Evolutionary conservation across 1,140 invertebrate species (phyloP).

Genomic region (Dinoponera quadriceps): DNA sequence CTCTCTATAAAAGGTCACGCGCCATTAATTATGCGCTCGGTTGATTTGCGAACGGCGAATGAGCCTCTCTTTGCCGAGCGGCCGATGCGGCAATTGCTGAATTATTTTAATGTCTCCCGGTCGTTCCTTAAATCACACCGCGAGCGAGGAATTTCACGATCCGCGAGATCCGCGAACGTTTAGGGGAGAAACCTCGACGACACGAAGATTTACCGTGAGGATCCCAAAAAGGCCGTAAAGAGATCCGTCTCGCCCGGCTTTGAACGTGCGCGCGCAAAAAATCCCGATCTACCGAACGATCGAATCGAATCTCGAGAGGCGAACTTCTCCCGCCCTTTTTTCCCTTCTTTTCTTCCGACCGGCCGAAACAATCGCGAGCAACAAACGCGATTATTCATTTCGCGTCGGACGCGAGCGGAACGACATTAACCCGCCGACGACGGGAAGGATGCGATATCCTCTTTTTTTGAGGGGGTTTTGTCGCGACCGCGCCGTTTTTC

Average conservation of each 20-base stretch:
- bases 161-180: not conserved
- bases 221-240: not conserved
- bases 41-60: conserved; percentile 38
- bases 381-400: conserved; percentile 11
- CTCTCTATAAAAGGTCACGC: conserved; percentile 33
- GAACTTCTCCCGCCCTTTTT: too few relatives aligned
- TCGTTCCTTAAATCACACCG: conserved; percentile 33
- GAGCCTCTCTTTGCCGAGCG: not conserved
- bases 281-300: not conserved
- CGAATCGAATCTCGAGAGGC: not conserved
- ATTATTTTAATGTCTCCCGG: conserved; percentile 34
- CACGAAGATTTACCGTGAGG: not conserved
- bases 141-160: conserved; percentile 17
- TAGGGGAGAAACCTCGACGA: not conserved
- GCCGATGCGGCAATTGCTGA: not conserved
- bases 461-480: too few relatives aligned
- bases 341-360: too few relatives aligned
- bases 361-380: not conserved
- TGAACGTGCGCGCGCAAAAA: conserved; percentile 9
- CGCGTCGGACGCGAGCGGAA: conserved; percentile 11
- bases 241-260: not conserved
- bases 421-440: conserved; percentile 16
- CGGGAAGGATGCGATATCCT: conserved; percentile 49
- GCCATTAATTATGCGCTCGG: conserved; percentile 38
- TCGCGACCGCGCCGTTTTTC: conserved; percentile 32